These are phyloP conservation scores for Ips nitidus DNA, from an alignment of 1,140 invertebrate species.

Conservation along the genomic window DNA sequence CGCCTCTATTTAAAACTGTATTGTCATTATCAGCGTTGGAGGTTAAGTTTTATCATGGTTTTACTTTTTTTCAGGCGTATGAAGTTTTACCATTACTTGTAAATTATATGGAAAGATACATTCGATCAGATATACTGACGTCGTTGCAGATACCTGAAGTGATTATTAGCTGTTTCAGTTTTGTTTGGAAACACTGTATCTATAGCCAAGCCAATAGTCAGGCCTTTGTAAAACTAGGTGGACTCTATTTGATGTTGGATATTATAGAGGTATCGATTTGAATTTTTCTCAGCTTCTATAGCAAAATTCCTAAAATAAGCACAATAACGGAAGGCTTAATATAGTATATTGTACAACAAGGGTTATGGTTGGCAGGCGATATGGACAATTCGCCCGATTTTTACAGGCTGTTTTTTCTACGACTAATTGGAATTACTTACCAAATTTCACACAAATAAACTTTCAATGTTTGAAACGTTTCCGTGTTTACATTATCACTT, in stretches of 20 bases:
- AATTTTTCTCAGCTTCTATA: too few relatives aligned
- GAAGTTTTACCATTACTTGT: conserved; percentile 12
- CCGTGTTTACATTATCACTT: too few relatives aligned
- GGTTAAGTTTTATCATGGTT: not conserved
- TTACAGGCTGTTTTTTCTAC: too few relatives aligned
- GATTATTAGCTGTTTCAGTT: conserved; percentile 29
- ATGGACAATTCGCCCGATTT: too few relatives aligned
- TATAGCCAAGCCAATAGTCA: not conserved
- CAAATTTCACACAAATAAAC: too few relatives aligned
- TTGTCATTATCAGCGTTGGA: not conserved
- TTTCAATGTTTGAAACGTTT: too few relatives aligned
- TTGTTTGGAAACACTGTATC: conserved; percentile 32
- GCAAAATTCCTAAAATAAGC: too few relatives aligned
- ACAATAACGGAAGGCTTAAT: too few relatives aligned
- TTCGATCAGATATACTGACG: conserved; percentile 15
- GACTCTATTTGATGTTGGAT: conserved; percentile 34
- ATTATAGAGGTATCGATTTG: conserved; percentile 27
- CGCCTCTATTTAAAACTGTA: not conserved
- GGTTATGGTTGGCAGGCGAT: too few relatives aligned
- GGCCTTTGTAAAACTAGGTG: conserved; percentile 24
- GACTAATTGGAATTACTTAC: too few relatives aligned
- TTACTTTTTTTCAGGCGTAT: conserved; percentile 1
- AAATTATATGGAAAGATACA: conserved; percentile 30
- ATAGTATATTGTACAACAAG: too few relatives aligned
- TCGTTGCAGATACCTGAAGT: conserved; percentile 12